Percentiles rank a stretch among this genome's conserved stretches.
phyloP scores from a whole-genome alignment of 2,888 invertebrate species.

The Caenorhabditis imperialis region DNA sequence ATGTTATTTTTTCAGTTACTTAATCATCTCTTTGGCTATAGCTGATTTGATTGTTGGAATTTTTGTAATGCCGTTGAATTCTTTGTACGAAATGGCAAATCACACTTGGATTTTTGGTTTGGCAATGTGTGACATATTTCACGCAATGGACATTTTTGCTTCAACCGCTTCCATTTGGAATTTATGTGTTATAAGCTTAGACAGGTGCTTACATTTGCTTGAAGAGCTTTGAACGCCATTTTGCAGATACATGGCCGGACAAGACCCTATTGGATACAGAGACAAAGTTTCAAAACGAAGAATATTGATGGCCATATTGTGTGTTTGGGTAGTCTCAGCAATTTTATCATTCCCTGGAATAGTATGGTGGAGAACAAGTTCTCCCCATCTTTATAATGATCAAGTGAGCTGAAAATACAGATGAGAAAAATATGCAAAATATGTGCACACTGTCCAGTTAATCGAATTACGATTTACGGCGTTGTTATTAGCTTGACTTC shows the following conservation, averaged over 20 bases:
- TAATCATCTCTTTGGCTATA: constrained; percentile 95
- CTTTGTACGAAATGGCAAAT: constrained; percentile 76
- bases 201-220: constrained; percentile 73
- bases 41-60: constrained; percentile 96
- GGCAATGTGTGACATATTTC: constrained; percentile 97
- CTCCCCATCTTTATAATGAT: constrained; percentile 75
- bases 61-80: constrained; percentile 93
- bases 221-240: constrained; percentile 72
- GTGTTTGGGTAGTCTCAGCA: constrained; percentile 96
- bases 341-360: constrained; percentile 98
- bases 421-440: no score
- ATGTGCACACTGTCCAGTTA: no score
- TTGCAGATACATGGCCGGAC: constrained; percentile 94
- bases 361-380: constrained; percentile 82
- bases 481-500: no score
- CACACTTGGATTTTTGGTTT: constrained; percentile 81
- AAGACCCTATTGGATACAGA: constrained; percentile 97
- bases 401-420: no score
- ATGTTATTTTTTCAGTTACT: constrained; percentile 82
- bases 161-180: constrained; percentile 97
- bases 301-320: constrained; percentile 89
- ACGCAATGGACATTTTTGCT: constrained; percentile 94
- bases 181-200: constrained; percentile 87
- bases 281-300: constrained; percentile 91
- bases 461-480: no score